phyloP scores from a whole-genome alignment of 1,140 invertebrate species.

The Sinonovacula constricta region DNA sequence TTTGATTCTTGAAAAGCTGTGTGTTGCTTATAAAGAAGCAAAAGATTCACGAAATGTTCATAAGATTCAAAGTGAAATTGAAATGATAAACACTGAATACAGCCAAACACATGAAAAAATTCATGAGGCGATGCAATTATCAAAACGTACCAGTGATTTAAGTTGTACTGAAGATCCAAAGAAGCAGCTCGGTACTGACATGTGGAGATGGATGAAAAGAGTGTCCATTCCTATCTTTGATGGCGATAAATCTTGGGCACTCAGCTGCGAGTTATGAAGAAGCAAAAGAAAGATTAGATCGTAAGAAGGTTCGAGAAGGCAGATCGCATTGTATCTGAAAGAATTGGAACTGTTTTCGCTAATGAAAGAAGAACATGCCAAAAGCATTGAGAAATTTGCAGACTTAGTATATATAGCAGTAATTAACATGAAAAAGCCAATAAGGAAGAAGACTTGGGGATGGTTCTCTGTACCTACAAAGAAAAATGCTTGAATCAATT shows the following conservation, averaged over 20 bases:
- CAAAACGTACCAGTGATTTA: too few relatives aligned
- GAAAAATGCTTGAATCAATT: background rate
- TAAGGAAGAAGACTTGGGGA: slow-evolving; percentile 6
- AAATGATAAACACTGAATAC: slow-evolving; percentile 2
- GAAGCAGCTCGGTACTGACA: too few relatives aligned
- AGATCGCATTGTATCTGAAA: too few relatives aligned
- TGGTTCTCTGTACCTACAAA: background rate
- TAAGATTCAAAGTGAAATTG: background rate
- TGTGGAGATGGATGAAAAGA: background rate
- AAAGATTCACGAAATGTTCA: background rate
- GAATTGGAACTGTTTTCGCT: background rate
- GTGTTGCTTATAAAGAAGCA: too few relatives aligned
- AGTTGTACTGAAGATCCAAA: too few relatives aligned
- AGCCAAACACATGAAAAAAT: too few relatives aligned
- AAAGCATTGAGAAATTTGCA: slow-evolving; percentile 1
- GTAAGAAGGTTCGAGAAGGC: background rate
- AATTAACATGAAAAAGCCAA: slow-evolving; percentile 15
- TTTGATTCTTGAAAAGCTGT: background rate
- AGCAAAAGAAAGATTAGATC: background rate
- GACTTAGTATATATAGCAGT: slow-evolving; percentile 3
- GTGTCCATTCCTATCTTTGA: background rate
- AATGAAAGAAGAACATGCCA: slow-evolving; percentile 15
- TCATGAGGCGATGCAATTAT: too few relatives aligned
- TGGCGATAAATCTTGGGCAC: background rate
- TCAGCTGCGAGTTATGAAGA: too few relatives aligned